Evolutionary conservation across 2,113 vertebrate genomes (phyloP).

Genomic region (Serinus canaria): DNA sequence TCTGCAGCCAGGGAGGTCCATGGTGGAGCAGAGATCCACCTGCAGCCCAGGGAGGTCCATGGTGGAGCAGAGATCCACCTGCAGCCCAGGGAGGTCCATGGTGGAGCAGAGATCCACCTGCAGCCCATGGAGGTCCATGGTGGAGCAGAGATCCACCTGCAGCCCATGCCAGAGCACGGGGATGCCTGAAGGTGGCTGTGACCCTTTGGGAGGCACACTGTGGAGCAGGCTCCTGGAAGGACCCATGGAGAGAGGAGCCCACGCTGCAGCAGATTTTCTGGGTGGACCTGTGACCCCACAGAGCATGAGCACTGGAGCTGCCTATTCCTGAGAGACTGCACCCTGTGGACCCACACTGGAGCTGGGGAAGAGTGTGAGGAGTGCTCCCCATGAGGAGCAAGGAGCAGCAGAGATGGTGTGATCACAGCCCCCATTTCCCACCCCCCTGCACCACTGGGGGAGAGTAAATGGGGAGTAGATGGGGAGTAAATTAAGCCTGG

Average conservation of each 20-base stretch:
- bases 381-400: neutral
- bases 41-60: too few relatives aligned
- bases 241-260: neutral
- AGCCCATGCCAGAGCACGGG: neutral
- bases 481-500: neutral
- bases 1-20: neutral
- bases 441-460: neutral
- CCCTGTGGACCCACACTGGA: neutral
- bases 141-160: neutral
- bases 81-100: neutral
- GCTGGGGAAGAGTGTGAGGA: neutral
- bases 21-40: too few relatives aligned
- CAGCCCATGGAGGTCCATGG: neutral
- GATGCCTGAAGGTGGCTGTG: neutral
- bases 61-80: too few relatives aligned
- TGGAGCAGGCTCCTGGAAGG: neutral
- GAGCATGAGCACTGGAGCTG: neutral
- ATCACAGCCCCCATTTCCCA: neutral
- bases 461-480: neutral
- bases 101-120: neutral
- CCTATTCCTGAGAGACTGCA: neutral
- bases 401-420: neutral
- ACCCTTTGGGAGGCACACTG: neutral
- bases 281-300: neutral
- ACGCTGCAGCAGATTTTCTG: rapidly evolving